A percentile compares a stretch with the other conserved stretches of the same genome.
Conservation (phyloP, 2,888 invertebrate genomes). For the Hydrotaea diabolus region DNA sequence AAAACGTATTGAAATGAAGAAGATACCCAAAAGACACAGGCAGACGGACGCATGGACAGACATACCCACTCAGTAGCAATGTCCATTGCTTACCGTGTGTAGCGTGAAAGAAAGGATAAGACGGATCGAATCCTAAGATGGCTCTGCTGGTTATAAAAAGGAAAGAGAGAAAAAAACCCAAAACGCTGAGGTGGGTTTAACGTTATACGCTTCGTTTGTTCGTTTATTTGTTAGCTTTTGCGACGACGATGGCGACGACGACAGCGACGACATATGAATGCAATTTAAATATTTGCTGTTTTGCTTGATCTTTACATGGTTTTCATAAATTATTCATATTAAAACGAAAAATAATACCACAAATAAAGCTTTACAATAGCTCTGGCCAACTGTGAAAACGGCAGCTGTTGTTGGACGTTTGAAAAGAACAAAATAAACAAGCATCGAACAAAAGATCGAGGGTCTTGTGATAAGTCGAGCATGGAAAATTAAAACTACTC, state of each 20-base stretch:
- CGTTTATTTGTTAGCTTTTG: constrained; percentile 17
- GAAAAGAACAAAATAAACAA: constrained; percentile 12
- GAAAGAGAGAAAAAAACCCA: neutral
- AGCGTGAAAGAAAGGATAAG: neutral
- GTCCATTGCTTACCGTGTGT: neutral
- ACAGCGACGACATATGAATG: constrained; percentile 59
- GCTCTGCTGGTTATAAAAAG: neutral
- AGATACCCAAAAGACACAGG: constrained; percentile 52
- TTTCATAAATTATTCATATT: constrained; percentile 68
- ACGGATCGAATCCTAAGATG: neutral
- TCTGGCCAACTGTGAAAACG: constrained; percentile 17
- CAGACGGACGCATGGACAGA: constrained; percentile 8
- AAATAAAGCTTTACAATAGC: constrained; percentile 31
- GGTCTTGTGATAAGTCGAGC: neutral
- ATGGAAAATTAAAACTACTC: too few relatives aligned
- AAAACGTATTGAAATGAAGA: constrained; percentile 61
- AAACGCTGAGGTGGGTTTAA: neutral
- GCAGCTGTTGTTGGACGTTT: constrained; percentile 48
- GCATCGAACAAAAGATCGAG: neutral
- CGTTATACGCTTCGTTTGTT: constrained; percentile 4
- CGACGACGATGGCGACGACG: neutral
- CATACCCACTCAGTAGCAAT: neutral
- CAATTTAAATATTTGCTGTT: constrained; percentile 65
- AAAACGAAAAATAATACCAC: constrained; percentile 42
- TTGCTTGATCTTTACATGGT: constrained; percentile 60